Percentiles rank a stretch among this genome's conserved stretches.
Conservation (phyloP, 2,797 vertebrate species). For the Chrysocyon brachyurus region DNA sequence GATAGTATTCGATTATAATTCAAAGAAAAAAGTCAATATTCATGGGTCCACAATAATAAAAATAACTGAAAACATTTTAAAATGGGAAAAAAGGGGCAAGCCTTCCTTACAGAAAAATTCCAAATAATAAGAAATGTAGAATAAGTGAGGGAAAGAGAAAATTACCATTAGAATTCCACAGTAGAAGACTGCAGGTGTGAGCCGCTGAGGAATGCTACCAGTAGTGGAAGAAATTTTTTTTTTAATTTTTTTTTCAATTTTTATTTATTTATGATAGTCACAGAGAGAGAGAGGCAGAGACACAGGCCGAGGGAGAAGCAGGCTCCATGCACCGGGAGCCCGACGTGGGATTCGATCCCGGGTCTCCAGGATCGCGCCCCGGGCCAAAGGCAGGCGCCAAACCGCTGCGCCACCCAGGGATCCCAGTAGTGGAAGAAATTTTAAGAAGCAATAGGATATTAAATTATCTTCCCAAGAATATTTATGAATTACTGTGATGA, state of each 20-base stretch:
- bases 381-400: too few relatives aligned
- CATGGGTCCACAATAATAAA: neutral
- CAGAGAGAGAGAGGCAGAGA: too few relatives aligned
- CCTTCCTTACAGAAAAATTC: neutral
- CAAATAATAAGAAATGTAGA: conserved; percentile 5
- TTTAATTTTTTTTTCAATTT: too few relatives aligned
- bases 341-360: too few relatives aligned
- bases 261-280: too few relatives aligned
- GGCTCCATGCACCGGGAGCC: too few relatives aligned
- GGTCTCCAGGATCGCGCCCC: too few relatives aligned
- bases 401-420: too few relatives aligned
- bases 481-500: neutral
- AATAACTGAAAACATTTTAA: neutral
- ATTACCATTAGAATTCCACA: neutral
- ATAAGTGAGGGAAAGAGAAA: neutral
- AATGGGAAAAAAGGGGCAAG: neutral
- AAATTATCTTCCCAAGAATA: neutral
- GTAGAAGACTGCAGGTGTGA: neutral
- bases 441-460: neutral
- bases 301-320: too few relatives aligned
- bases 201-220: neutral
- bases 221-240: neutral
- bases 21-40: conserved; percentile 9
- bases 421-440: neutral
- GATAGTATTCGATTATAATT: neutral